Percentiles rank a stretch among this genome's conserved stretches.
These are phyloP conservation scores for Gila orcuttii DNA, from an alignment of 2,113 vertebrate genomes.

Conservation along the genomic window DNA sequence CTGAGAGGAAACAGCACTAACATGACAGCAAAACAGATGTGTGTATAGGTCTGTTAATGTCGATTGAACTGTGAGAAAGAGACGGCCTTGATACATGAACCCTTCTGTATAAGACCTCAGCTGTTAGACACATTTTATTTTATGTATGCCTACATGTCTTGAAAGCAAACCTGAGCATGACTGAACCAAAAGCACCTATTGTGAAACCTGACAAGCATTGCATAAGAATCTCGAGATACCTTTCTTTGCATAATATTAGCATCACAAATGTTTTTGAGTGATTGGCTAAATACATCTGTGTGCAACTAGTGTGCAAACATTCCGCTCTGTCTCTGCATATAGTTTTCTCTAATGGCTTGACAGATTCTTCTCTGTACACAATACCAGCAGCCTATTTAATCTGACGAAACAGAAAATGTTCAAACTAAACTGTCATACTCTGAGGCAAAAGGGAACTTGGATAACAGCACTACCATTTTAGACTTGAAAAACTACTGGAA, in stretches of 20 bases:
- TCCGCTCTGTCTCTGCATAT: conserved; percentile 73
- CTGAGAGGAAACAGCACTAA: conserved; percentile 12
- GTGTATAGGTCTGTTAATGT: background rate
- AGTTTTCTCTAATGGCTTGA: conserved; percentile 47
- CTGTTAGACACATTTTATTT: background rate
- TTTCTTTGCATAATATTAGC: conserved; percentile 48
- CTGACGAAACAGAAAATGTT: conserved; percentile 11
- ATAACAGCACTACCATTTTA: background rate
- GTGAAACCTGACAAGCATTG: conserved; percentile 68
- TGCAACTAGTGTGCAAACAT: conserved; percentile 68
- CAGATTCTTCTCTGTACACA: conserved; percentile 49
- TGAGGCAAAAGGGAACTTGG: background rate
- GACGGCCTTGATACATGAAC: background rate
- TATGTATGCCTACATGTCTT: conserved; percentile 47
- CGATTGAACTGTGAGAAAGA: background rate
- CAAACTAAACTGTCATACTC: background rate
- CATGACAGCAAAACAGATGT: conserved; percentile 29
- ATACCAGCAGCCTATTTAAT: conserved; percentile 22
- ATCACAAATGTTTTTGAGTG: conserved; percentile 39
- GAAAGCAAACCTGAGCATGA: conserved; percentile 61
- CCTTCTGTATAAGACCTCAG: background rate
- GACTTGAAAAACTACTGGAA: background rate
- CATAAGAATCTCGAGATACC: conserved; percentile 65
- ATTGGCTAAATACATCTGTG: conserved; percentile 49
- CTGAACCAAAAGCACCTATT: conserved; percentile 55